Conservation (phyloP, 2,113 vertebrate species). For the Delphinapterus leucas region DNA sequence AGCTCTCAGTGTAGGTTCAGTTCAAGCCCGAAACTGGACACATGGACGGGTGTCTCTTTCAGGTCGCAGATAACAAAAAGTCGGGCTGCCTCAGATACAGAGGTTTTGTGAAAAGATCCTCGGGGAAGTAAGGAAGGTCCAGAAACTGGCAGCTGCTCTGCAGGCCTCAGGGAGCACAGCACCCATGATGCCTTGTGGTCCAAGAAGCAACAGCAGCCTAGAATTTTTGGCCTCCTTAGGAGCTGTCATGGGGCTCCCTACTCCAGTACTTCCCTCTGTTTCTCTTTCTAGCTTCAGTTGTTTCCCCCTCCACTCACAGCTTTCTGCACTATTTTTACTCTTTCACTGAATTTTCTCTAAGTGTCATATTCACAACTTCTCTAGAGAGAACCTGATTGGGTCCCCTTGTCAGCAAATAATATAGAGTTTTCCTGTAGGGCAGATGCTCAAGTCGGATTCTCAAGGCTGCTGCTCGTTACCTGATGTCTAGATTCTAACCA, state of each 20-base stretch:
- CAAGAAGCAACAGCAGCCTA: not conserved
- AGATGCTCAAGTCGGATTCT: not conserved
- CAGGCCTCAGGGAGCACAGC: not conserved
- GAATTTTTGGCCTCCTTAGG: not conserved
- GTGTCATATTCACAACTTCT: not conserved
- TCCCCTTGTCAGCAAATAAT: not conserved
- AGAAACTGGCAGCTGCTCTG: not conserved
- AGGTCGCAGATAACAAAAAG: not conserved
- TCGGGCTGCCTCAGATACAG: not conserved
- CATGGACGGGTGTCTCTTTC: not conserved
- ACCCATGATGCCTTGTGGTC: no score
- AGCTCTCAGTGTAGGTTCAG: not conserved
- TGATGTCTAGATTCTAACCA: not conserved
- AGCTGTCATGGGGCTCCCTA: fast-evolving
- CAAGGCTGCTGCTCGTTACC: not conserved
- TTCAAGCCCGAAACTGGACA: not conserved
- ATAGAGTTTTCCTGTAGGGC: not conserved
- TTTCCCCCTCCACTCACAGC: not conserved
- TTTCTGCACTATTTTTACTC: not conserved
- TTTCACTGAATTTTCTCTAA: not conserved
- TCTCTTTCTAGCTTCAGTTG: not conserved
- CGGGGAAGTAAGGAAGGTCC: not conserved
- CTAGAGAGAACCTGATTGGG: not conserved
- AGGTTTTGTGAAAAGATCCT: not conserved
- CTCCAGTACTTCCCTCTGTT: not conserved